Percentiles rank a stretch among this genome's conserved stretches.
These are phyloP conservation scores for Scaptomyza cyrtandrae DNA, from an alignment of 2,888 invertebrate genomes.

Conservation along the genomic window DNA sequence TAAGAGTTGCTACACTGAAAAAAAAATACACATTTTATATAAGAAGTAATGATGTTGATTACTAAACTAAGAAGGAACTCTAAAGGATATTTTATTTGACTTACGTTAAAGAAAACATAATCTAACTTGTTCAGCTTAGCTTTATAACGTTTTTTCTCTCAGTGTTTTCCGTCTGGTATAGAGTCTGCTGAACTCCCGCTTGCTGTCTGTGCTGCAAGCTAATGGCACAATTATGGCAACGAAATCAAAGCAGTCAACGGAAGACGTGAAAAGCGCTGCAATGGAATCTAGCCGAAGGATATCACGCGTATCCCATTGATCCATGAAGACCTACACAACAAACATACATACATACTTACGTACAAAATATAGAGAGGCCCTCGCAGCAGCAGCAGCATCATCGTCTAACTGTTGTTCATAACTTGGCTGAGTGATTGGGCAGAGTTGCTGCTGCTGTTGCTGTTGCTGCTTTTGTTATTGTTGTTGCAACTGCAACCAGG, in stretches of 20 bases:
- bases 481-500: conserved; percentile 60
- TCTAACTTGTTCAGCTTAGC: too few relatives aligned
- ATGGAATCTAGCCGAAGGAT: conserved; percentile 83
- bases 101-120: too few relatives aligned
- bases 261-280: conserved; percentile 71
- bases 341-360: background rate
- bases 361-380: conserved; percentile 24
- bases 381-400: conserved; percentile 43
- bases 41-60: too few relatives aligned
- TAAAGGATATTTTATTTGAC: too few relatives aligned
- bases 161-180: conserved; percentile 11
- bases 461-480: conserved; percentile 9
- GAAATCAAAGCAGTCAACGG: conserved; percentile 73
- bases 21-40: background rate
- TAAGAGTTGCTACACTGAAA: background rate
- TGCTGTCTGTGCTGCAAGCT: conserved; percentile 50
- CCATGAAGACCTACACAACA: conserved; percentile 82
- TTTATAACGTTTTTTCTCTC: background rate
- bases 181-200: conserved; percentile 25
- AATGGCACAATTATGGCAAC: conserved; percentile 78
- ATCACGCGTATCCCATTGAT: conserved; percentile 85
- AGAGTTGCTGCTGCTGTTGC: conserved; percentile 34
- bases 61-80: too few relatives aligned
- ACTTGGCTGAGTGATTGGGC: conserved; percentile 77
- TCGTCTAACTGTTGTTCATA: conserved; percentile 77